Base-by-base conservation (phyloP, 1,140 invertebrate genomes). In the Ceratina australensis region DNA sequence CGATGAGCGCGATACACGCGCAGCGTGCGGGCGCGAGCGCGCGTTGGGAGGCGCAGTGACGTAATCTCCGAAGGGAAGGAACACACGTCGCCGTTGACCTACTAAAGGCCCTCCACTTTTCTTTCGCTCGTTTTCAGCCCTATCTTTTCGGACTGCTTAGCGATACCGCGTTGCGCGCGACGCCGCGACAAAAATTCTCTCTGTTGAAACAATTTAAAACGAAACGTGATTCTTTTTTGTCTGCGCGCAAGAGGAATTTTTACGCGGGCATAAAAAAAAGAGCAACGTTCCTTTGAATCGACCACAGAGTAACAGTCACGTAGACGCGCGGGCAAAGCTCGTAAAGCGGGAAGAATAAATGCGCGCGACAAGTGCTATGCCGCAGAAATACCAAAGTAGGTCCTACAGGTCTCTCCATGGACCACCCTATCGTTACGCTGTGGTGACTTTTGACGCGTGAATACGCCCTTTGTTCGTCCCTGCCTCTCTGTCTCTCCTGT, bases 391-490 rank as follows among this genome's bases (percentile, higher is more conserved):
- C 79, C 82, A 60, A 85, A 81, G 79, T 79, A 84, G 83, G 83
- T 85, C 79, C 79, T 71, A 78, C 79, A 82, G 83, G 76, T 82
- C 77, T 59, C 76, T 57, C 52, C 69, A 66, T 85, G 78, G 82
- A 86, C 81, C 82, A 86, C 80, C 81, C 81, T 76, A 79, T 71
- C 81, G 84, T 87, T 81, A 87, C 85, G 85, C 81, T 80, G 66
- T 80, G 80, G 85, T 86, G 86, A 88, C 86, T 87, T 86, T 74
- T 87, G 86, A 88, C 83, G 84, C 85, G 86, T 88, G 87, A 88
- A 88, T 88, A 87, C 82, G 78, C 84, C 87, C 85, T 88, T 88
- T 88, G 87, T 88, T 87, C 84, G 60, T 42, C 20, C 52, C 33
- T 61, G 33, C 57, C 42, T 49, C 67, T 65, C 68, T 22, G 26